Evolutionary conservation across 2,888 invertebrate species (phyloP).

Genomic region (Phorcus lineatus): DNA sequence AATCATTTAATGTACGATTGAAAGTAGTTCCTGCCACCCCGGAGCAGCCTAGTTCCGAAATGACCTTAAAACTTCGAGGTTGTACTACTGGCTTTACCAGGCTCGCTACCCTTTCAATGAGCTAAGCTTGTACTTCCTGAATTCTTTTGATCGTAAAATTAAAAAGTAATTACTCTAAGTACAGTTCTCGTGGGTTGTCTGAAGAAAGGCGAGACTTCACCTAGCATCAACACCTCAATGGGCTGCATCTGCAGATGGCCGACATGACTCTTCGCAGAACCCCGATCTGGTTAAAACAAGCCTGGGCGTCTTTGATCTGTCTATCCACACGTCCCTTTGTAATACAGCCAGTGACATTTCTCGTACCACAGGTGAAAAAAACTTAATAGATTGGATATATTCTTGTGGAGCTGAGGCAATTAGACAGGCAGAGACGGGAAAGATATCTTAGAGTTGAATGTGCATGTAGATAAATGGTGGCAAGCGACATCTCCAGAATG

Average conservation of each 20-base stretch:
- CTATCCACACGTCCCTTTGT: neutral
- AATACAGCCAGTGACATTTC: too few species aligned
- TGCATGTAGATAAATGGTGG: too few species aligned
- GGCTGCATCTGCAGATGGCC: neutral
- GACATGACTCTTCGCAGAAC: neutral
- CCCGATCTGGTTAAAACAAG: neutral
- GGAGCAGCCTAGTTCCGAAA: neutral
- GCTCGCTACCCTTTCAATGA: neutral
- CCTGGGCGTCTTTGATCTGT: neutral
- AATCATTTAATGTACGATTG: neutral
- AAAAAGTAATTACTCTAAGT: constrained; percentile 10
- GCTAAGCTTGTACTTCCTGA: constrained; percentile 8
- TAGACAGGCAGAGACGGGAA: too few species aligned
- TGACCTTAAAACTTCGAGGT: neutral
- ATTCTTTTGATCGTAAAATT: constrained; percentile 7
- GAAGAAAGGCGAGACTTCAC: neutral
- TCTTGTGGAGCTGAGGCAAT: too few species aligned
- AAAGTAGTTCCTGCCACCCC: constrained; percentile 1
- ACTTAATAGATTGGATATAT: too few species aligned
- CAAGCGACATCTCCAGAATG: too few species aligned
- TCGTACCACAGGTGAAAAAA: too few species aligned
- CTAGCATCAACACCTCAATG: neutral
- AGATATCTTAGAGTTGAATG: too few species aligned
- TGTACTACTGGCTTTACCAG: neutral
- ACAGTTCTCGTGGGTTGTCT: neutral